phyloP scores from a whole-genome alignment of 2,888 invertebrate species.

The Andrena flavipes region DNA sequence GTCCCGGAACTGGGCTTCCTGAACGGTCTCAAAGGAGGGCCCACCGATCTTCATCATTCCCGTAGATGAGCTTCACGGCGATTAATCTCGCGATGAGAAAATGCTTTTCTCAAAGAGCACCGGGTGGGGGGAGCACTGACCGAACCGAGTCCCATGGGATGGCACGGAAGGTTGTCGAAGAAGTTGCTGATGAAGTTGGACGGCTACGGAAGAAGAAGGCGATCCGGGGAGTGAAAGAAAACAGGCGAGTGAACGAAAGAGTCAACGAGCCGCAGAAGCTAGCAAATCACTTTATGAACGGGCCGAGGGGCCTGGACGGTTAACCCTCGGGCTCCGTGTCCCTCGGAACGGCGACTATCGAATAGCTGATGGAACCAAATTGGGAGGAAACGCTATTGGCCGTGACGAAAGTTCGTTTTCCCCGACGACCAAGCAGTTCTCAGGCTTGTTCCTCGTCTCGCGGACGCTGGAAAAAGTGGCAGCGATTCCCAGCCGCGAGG shows the following conservation, averaged over 20 bases:
- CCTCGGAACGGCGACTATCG: constrained; percentile 58
- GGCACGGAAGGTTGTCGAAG: constrained; percentile 4
- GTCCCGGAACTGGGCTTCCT: constrained; percentile 3
- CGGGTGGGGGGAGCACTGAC: constrained; percentile 33
- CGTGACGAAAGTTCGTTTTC: constrained; percentile 56
- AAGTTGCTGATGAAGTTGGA: constrained; percentile 45
- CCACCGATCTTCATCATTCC: constrained; percentile 65
- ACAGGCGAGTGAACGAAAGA: constrained; percentile 43
- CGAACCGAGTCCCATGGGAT: constrained; percentile 28
- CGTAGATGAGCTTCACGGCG: constrained; percentile 60
- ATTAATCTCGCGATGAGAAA: constrained; percentile 67
- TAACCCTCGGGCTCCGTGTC: constrained; percentile 66
- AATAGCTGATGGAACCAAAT: constrained; percentile 72
- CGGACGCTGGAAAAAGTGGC: background rate
- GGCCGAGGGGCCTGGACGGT: constrained; percentile 77
- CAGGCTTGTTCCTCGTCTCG: background rate
- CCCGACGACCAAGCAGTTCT: constrained; percentile 22
- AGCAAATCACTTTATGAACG: constrained; percentile 81
- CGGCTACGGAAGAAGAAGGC: background rate
- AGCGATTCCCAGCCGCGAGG: constrained; percentile 1
- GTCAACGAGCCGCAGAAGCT: constrained; percentile 70
- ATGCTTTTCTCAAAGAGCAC: constrained; percentile 61
- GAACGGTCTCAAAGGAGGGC: constrained; percentile 56
- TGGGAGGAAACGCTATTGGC: constrained; percentile 75
- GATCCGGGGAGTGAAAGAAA: constrained; percentile 38